phyloP scores from a whole-genome alignment of 2,888 invertebrate genomes.

The Congeria kusceri region DNA sequence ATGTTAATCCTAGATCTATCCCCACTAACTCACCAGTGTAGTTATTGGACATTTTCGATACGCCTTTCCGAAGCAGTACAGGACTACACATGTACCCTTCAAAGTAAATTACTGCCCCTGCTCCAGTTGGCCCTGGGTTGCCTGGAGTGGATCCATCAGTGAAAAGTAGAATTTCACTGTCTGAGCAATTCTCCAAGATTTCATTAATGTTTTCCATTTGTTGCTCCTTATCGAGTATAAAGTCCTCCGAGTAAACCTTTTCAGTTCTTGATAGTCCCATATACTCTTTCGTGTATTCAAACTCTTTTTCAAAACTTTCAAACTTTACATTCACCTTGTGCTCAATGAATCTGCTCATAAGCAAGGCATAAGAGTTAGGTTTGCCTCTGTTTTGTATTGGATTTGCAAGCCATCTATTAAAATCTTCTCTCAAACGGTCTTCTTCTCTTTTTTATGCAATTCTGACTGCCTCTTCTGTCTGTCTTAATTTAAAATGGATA shows the following conservation, averaged over 20 bases:
- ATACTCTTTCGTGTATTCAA: conserved; percentile 8
- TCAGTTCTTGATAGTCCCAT: not conserved
- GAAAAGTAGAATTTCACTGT: not conserved
- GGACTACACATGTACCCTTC: not conserved
- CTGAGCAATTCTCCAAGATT: not conserved
- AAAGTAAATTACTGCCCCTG: conserved; percentile 13
- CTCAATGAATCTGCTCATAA: conserved; percentile 12
- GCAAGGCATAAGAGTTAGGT: not conserved
- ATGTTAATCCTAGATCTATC: not conserved
- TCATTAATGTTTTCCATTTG: conserved; percentile 11
- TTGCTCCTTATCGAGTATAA: not conserved
- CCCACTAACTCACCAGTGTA: conserved; percentile 8
- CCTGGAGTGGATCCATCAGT: conserved; percentile 19
- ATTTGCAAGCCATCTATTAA: conserved; percentile 8
- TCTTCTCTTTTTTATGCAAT: conserved; percentile 2
- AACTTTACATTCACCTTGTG: not conserved
- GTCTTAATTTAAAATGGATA: conserved; percentile 13
- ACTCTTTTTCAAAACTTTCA: conserved; percentile 20
- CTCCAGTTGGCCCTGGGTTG: conserved; percentile 25
- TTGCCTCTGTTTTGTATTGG: not conserved
- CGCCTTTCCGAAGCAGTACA: not conserved
- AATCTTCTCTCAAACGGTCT: not conserved
- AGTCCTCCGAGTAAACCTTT: conserved; percentile 7
- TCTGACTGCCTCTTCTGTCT: conserved; percentile 10
- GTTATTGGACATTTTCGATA: not conserved